phyloP scores from a whole-genome alignment of 2,113 vertebrate species.

The Triplophysa dalaica region DNA sequence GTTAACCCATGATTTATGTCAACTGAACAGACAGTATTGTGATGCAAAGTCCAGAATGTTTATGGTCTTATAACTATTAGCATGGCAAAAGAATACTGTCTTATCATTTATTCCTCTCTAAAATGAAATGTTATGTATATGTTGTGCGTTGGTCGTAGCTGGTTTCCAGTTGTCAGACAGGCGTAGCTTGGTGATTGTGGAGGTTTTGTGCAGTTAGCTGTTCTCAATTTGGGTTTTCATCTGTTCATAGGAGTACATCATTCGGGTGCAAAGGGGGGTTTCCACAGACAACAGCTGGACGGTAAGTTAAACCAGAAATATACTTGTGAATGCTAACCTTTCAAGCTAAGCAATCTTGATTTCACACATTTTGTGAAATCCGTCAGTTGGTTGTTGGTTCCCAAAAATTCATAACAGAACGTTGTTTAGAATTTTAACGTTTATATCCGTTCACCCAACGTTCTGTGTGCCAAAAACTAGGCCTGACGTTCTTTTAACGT shows the following conservation, averaged over 20 bases:
- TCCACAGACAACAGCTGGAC: conserved; percentile 94
- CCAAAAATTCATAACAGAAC: too few species aligned
- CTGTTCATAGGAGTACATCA: conserved; percentile 88
- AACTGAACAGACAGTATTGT: not conserved
- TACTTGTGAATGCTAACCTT: not conserved
- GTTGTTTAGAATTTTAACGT: too few species aligned
- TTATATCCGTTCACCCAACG: too few species aligned
- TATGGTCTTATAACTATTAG: too few species aligned
- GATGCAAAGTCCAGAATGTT: not conserved
- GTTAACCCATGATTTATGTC: not conserved
- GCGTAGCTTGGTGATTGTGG: not conserved
- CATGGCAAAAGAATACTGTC: too few species aligned
- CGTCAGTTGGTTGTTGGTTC: too few species aligned
- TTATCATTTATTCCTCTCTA: too few species aligned
- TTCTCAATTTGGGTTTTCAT: conserved; percentile 44
- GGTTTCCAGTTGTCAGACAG: not conserved
- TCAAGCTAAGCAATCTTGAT: too few species aligned
- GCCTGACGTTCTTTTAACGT: too few species aligned
- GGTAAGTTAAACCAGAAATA: conserved; percentile 73
- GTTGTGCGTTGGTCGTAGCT: not conserved
- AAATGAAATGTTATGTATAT: too few species aligned
- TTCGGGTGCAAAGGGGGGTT: conserved; percentile 94
- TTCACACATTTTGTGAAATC: not conserved
- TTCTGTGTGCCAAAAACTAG: too few species aligned
- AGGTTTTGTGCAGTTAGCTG: not conserved